phyloP scores from a whole-genome alignment of 2,113 vertebrate species.

The Malurus melanocephalus region DNA sequence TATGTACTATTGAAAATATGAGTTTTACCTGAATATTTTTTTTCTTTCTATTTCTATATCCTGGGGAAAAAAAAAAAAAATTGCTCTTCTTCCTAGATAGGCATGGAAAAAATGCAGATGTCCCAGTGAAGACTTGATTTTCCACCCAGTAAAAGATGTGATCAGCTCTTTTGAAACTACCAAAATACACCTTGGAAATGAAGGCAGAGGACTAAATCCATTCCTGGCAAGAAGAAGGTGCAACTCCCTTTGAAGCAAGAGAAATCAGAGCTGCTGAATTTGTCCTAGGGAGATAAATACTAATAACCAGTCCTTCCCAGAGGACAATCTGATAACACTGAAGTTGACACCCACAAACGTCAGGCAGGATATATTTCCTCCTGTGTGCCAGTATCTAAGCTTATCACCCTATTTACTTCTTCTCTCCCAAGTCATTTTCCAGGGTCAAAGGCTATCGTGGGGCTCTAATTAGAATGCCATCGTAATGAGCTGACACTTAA shows the following conservation, averaged over 20 bases:
- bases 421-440: constrained; percentile 49
- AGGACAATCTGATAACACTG: constrained; percentile 51
- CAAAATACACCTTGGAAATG: constrained; percentile 29
- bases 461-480: constrained; percentile 64
- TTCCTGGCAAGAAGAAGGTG: constrained; percentile 25
- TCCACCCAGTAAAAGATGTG: background rate
- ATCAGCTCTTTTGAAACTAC: background rate
- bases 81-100: background rate
- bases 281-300: constrained; percentile 48
- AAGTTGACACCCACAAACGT: constrained; percentile 25
- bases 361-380: constrained; percentile 31
- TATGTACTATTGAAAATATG: background rate
- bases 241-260: constrained; percentile 31
- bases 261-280: background rate
- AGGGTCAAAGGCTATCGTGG: constrained; percentile 42
- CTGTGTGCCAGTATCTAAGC: constrained; percentile 1
- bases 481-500: constrained; percentile 55
- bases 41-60: background rate
- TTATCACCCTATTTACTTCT: constrained; percentile 42
- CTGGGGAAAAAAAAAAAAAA: background rate
- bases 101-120: background rate
- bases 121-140: background rate
- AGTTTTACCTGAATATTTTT: background rate
- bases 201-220: constrained; percentile 23
- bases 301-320: constrained; percentile 47